A percentile compares a stretch with the other conserved stretches of the same genome.
These are phyloP conservation scores for Budorcas taxicolor DNA, from an alignment of 2,113 vertebrate species.

Conservation along the genomic window DNA sequence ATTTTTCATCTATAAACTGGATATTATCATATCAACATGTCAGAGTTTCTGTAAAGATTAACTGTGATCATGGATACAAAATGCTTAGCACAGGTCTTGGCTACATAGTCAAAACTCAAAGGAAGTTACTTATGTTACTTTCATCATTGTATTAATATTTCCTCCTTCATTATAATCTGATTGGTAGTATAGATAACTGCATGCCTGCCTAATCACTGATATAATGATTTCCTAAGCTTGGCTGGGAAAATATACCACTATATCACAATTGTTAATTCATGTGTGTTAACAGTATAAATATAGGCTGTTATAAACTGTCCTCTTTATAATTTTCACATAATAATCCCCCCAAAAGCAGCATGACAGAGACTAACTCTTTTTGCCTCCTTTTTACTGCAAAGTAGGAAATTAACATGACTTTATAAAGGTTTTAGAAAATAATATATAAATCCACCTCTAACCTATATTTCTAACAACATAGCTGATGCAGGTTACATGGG, in stretches of 20 bases:
- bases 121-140: not conserved
- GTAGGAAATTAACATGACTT: not conserved
- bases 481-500: not conserved
- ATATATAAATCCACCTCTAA: not conserved
- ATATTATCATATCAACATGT: not conserved
- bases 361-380: not conserved
- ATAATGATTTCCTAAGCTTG: not conserved
- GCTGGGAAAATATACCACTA: not conserved
- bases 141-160: not conserved
- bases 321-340: not conserved
- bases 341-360: not conserved
- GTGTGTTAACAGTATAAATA: not conserved
- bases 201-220: not conserved
- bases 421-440: not conserved
- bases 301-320: not conserved
- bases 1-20: constrained; percentile 9
- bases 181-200: not conserved
- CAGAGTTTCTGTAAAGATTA: not conserved
- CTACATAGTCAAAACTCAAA: not conserved
- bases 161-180: not conserved
- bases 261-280: not conserved
- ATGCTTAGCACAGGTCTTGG: not conserved
- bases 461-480: not conserved
- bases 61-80: not conserved
- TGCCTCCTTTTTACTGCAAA: not conserved